These are phyloP conservation scores for Platycnemis pennipes DNA, from an alignment of 2,888 invertebrate species.

Conservation along the genomic window DNA sequence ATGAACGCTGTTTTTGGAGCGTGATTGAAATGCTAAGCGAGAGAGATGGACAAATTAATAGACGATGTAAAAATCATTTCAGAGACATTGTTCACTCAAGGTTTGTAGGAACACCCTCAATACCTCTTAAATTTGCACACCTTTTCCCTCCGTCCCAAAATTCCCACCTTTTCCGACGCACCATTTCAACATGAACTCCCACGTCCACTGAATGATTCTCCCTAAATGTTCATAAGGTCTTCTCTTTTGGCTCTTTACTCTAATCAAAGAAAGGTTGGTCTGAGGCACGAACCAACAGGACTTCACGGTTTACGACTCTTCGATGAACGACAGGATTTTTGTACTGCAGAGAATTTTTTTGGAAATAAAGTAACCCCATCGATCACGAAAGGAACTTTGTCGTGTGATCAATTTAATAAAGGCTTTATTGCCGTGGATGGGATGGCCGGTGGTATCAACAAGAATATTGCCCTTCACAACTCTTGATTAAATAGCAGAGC, in stretches of 20 bases:
- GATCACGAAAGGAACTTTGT: background rate
- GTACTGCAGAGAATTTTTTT: too few relatives aligned
- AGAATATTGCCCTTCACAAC: background rate
- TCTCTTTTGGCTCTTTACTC: background rate
- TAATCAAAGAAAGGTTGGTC: background rate
- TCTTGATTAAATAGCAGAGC: background rate
- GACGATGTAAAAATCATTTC: background rate
- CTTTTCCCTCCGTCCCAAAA: background rate
- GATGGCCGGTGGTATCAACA: background rate
- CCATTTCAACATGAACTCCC: background rate
- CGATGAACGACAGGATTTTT: background rate
- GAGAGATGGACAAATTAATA: background rate
- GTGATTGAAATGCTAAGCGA: background rate
- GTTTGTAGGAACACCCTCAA: background rate
- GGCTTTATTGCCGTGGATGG: background rate
- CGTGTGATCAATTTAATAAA: background rate
- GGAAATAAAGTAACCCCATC: too few relatives aligned
- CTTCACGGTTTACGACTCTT: background rate
- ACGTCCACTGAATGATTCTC: background rate
- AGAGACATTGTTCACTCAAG: background rate
- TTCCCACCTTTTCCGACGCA: background rate
- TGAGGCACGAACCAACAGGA: background rate
- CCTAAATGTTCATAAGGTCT: background rate
- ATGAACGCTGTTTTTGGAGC: background rate
- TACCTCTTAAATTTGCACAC: background rate